Percentiles rank a stretch among this genome's conserved stretches.
These are phyloP conservation scores for Thermophis baileyi DNA, from an alignment of 2,113 vertebrate species.

Conservation along the genomic window DNA sequence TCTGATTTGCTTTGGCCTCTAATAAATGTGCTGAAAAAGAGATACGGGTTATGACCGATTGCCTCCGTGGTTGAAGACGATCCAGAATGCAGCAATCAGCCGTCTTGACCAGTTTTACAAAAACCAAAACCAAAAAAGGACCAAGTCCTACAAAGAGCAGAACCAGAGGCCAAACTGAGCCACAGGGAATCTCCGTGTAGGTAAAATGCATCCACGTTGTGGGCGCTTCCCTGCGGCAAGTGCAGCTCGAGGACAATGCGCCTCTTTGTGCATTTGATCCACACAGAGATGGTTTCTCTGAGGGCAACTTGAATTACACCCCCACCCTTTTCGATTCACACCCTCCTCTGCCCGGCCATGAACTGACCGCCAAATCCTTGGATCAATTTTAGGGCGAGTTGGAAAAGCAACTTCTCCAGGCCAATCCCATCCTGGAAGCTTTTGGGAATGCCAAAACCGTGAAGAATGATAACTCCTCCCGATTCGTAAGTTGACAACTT, in stretches of 20 bases:
- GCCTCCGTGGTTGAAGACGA: conserved; percentile 27
- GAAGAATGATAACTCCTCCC: conserved; percentile 98
- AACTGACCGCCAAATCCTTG: conserved; percentile 18
- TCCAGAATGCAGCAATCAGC: conserved; percentile 21
- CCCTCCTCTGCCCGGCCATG: neutral
- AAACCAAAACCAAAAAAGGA: conserved; percentile 28
- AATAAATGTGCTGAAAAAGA: neutral
- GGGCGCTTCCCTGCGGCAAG: neutral
- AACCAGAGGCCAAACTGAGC: neutral
- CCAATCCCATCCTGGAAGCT: conserved; percentile 96
- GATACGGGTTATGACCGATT: conserved; percentile 29
- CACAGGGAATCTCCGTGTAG: neutral
- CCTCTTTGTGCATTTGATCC: neutral
- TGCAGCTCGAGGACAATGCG: neutral
- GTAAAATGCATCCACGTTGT: neutral
- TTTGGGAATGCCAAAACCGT: conserved; percentile 98
- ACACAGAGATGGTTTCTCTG: neutral
- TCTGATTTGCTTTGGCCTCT: neutral
- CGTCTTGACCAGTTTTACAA: conserved; percentile 31
- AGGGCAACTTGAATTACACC: neutral
- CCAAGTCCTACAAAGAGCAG: conserved; percentile 25
- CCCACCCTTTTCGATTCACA: neutral
- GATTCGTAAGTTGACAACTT: conserved; percentile 84
- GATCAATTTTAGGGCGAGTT: conserved; percentile 88
- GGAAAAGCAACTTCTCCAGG: conserved; percentile 98